These are phyloP conservation scores for Procambarus virginalis DNA, from an alignment of 1,140 invertebrate genomes.

Conservation along the genomic window DNA sequence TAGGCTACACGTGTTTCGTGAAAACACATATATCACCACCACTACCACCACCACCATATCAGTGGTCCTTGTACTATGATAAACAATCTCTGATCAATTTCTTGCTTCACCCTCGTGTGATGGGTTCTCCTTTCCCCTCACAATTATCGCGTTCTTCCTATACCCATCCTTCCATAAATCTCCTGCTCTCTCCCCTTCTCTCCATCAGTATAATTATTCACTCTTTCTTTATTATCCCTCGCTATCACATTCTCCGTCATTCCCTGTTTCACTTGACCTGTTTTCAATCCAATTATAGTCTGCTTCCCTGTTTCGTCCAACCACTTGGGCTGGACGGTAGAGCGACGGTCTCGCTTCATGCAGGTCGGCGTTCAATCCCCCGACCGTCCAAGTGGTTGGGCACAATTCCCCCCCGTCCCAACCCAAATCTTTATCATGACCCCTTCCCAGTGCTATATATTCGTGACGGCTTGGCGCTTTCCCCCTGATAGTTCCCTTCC, in stretches of 20 bases:
- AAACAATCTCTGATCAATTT: not conserved
- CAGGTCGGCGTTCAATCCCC: no score
- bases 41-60: not conserved
- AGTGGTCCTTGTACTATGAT: not conserved
- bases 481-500: no score
- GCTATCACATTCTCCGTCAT: not conserved
- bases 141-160: not conserved
- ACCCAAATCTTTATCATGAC: no score
- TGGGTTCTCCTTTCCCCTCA: not conserved
- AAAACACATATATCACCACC: no score
- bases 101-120: not conserved
- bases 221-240: not conserved
- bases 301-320: no score
- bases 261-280: not conserved
- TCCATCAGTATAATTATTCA: not conserved
- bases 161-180: not conserved
- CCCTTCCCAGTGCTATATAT: no score
- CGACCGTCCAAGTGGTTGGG: no score
- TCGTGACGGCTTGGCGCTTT: no score
- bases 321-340: no score
- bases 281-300: not conserved
- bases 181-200: not conserved
- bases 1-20: no score
- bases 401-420: no score
- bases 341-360: no score